A percentile compares a stretch with the other conserved stretches of the same genome.
Evolutionary conservation across 2,888 invertebrate genomes (phyloP).

Genomic region (Diploptera punctata): DNA sequence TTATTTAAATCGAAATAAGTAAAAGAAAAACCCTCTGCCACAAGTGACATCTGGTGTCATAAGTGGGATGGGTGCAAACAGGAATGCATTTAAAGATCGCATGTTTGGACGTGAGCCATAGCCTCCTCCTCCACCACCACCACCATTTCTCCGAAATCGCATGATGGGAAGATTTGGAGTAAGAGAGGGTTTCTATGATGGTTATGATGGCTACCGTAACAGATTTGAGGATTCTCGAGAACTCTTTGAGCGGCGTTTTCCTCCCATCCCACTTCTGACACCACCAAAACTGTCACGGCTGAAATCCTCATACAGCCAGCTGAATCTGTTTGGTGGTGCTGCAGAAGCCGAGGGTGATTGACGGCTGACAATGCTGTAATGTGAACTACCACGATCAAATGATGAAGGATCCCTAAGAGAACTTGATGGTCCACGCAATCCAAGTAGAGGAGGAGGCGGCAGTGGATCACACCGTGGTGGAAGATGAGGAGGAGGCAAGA

Average conservation of each 20-base stretch:
- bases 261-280: slow-evolving; percentile 66
- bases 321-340: slow-evolving; percentile 39
- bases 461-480: slow-evolving; percentile 72
- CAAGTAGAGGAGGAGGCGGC: slow-evolving; percentile 74
- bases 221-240: slow-evolving; percentile 68
- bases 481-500: slow-evolving; percentile 70
- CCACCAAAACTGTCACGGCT: no score
- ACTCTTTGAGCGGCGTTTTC: slow-evolving; percentile 81
- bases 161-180: slow-evolving; percentile 91
- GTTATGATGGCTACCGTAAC: slow-evolving; percentile 63
- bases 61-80: slow-evolving; percentile 70
- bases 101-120: slow-evolving; percentile 89
- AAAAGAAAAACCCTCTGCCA: no score
- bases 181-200: slow-evolving; percentile 79
- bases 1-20: no score
- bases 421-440: slow-evolving; percentile 66
- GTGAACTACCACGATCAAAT: slow-evolving; percentile 63
- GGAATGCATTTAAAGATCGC: slow-evolving; percentile 80
- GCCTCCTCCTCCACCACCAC: slow-evolving; percentile 87
- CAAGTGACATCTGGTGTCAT: no score
- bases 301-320: no score
- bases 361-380: slow-evolving; percentile 85
- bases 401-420: slow-evolving; percentile 67
- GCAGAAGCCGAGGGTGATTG: slow-evolving; percentile 69
- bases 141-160: slow-evolving; percentile 88